Evolutionary conservation across 2,888 invertebrate genomes (phyloP).

Genomic region (Vannuccia rotundouncinata): DNA sequence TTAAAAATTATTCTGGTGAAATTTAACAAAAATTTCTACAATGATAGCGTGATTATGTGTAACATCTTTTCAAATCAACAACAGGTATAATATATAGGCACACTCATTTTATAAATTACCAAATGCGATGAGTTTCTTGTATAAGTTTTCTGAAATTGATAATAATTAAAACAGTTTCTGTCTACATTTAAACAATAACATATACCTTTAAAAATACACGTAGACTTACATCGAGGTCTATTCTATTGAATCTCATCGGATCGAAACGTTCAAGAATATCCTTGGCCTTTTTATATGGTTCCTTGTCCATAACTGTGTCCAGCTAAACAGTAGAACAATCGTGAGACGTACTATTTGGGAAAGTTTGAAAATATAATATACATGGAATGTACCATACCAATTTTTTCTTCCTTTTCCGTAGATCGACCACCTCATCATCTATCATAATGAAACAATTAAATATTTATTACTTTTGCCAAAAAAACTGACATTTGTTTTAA

Average conservation of each 20-base stretch:
- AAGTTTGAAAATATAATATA: background rate
- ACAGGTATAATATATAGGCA: no score
- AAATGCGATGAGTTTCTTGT: background rate
- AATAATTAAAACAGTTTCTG: no score
- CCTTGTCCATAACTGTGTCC: conserved; percentile 91
- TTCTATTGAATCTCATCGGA: conserved; percentile 58
- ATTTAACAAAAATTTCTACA: no score
- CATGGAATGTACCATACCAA: no score
- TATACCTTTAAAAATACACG: no score
- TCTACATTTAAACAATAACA: no score
- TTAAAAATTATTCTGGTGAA: no score
- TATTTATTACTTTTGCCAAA: no score
- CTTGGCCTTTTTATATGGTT: conserved; percentile 86
- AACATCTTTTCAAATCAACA: no score
- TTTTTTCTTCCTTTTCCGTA: background rate
- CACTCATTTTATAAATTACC: background rate
- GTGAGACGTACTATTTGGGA: background rate
- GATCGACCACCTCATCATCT: background rate
- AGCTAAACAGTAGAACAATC: conserved; percentile 59
- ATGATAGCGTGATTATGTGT: no score
- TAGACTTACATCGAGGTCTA: background rate
- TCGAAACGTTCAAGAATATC: conserved; percentile 79
- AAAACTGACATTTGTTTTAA: no score
- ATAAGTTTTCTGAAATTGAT: background rate
- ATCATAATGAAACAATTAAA: background rate